phyloP scores from a whole-genome alignment of 2,888 invertebrate genomes.

The Aphidius colemani region DNA sequence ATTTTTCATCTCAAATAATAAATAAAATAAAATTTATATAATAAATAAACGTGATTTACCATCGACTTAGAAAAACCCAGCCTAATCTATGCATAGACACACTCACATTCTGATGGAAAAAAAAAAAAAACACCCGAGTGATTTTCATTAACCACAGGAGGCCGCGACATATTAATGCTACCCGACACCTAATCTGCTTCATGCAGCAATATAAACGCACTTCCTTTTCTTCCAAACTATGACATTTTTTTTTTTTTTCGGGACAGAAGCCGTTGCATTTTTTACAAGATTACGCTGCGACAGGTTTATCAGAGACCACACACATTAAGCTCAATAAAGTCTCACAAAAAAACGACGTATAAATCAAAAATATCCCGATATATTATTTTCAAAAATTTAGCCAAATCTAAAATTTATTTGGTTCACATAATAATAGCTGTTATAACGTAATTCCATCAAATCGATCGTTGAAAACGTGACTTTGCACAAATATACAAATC shows the following conservation, averaged over 20 bases:
- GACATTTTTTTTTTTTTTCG: not conserved
- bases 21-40: not conserved
- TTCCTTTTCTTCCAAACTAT: not conserved
- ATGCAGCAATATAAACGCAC: not conserved
- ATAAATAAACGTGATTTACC: no score
- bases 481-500: conserved; percentile 21
- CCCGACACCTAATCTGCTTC: conserved; percentile 3
- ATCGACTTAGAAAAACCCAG: no score
- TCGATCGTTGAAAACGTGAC: conserved; percentile 18
- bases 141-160: conserved; percentile 7
- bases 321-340: conserved; percentile 1
- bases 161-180: no score
- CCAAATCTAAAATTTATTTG: not conserved
- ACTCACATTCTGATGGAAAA: no score
- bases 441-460: no score
- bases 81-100: no score
- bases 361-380: not conserved
- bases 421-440: no score
- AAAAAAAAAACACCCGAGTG: not conserved
- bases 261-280: conserved; percentile 4
- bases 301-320: conserved; percentile 12
- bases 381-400: conserved; percentile 12
- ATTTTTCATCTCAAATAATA: no score
- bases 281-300: conserved; percentile 8
- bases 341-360: not conserved